phyloP scores from a whole-genome alignment of 2,797 vertebrate genomes.

The Platyrinchus mystaceus region DNA sequence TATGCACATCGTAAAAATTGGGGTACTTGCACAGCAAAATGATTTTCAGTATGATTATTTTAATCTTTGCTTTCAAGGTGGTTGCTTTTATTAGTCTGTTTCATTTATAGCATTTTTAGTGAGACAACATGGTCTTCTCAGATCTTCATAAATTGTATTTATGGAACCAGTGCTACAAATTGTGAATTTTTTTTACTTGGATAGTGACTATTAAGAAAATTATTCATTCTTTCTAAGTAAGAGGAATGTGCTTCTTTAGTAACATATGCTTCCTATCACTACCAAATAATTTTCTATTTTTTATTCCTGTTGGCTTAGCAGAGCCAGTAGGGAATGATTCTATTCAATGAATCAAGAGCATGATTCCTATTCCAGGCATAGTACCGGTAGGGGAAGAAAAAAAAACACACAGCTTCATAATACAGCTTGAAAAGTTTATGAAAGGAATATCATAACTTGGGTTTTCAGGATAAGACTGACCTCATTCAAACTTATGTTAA shows the following conservation, averaged over 20 bases:
- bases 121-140: background rate
- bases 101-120: background rate
- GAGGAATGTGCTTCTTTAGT: background rate
- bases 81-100: background rate
- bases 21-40: background rate
- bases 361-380: constrained; percentile 6
- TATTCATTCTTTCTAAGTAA: background rate
- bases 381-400: background rate
- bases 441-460: background rate
- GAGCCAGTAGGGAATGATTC: constrained; percentile 1
- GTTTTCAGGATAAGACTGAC: background rate
- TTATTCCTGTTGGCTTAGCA: background rate
- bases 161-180: background rate
- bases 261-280: constrained; percentile 33
- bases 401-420: background rate
- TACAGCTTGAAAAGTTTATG: background rate
- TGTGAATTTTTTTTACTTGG: background rate
- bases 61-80: constrained; percentile 1
- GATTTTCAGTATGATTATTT: background rate
- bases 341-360: constrained; percentile 12
- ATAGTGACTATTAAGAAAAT: constrained; percentile 5
- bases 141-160: background rate
- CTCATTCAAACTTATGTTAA: background rate
- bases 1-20: background rate
- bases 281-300: constrained; percentile 25